These are phyloP conservation scores for Melinaea menophilus DNA, from an alignment of 2,888 invertebrate genomes.

Conservation along the genomic window DNA sequence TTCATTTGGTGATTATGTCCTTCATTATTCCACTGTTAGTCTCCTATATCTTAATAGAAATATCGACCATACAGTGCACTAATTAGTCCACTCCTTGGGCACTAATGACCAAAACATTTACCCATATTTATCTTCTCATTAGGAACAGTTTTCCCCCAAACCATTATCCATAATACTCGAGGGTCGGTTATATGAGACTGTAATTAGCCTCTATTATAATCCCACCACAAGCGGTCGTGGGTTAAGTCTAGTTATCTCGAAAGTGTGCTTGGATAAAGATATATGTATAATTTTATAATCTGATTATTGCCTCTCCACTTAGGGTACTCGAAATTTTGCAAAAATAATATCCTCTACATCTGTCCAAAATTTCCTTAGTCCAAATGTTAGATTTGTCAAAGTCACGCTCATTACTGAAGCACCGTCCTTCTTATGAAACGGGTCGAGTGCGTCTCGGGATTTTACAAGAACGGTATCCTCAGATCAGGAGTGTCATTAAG, in stretches of 20 bases:
- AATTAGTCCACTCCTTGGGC: not conserved
- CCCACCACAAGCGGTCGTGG: constrained; percentile 10
- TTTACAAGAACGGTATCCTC: constrained; percentile 23
- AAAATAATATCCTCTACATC: too few species aligned
- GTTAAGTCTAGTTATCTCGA: not conserved
- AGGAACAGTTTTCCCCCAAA: constrained; percentile 12
- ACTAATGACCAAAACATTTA: constrained; percentile 7
- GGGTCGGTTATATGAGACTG: constrained; percentile 24
- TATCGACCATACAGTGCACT: not conserved
- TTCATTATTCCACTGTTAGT: too few species aligned
- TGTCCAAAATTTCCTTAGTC: too few species aligned
- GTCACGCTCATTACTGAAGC: constrained; percentile 20
- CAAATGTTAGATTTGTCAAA: not conserved
- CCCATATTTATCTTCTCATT: constrained; percentile 10
- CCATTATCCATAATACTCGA: constrained; percentile 18
- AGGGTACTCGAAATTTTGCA: too few species aligned
- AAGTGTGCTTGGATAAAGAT: not conserved
- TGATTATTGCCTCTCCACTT: too few species aligned
- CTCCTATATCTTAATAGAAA: too few species aligned
- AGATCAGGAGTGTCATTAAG: constrained; percentile 23
- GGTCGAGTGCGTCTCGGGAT: constrained; percentile 26
- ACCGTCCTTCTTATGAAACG: constrained; percentile 23
- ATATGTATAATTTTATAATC: too few species aligned
- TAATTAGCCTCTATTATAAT: constrained; percentile 25
- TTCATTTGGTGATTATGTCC: too few species aligned